Base-by-base conservation (phyloP, 2,113 vertebrate species). In the Epinephelus cyanopodus region DNA sequence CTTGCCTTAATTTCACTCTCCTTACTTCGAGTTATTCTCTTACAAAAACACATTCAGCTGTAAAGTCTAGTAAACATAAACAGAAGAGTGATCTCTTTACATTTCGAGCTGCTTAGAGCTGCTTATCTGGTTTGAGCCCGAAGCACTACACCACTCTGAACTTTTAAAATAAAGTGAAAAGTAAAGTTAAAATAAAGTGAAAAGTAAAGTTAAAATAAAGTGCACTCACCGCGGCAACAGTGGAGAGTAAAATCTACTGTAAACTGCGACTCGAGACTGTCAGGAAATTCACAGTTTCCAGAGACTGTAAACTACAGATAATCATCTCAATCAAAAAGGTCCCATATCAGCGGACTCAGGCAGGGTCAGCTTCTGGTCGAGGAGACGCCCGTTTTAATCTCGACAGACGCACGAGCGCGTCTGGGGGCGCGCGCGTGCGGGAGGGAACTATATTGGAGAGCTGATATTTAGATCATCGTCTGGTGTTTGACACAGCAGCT, bases 201-300 rank as follows among this genome's bases (percentile, higher is more conserved):
- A 45, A 45, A 45, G 6, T 25, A 57, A 63, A 62, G 39, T 61
- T 50, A 0, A 37, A 81, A 77, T n/a, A 61, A 79, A 83, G 37
- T 33, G 4, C 5, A 90, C 91, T 92, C 64, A 93, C 91, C 90
- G 2, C 17, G 1, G 18, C 17, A 5, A 56, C 57, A 14, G 66
- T 1, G 6, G 21, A 29, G 18, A 29, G 29, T 33, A 7, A 61
- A 84, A 66, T 48, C 25, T 64, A 21, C 23, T 12, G 23, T 45
- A 4, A 82, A 7, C 29, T 60, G 63, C 23, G 29, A 13, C 33
- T 66, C 2, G 1, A 75, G 25, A 15, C 54, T 37, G 11, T 17
- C 67, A n/a, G 62, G 82, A 89, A 85, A 81, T 75, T 77, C 45
- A 84, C 52, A 78, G 73, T 85, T 68, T 70, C 57, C 81, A 66